A percentile compares a stretch with the other conserved stretches of the same genome.
Conservation (phyloP, 2,797 vertebrate species). For the Xerus rutilus region DNA sequence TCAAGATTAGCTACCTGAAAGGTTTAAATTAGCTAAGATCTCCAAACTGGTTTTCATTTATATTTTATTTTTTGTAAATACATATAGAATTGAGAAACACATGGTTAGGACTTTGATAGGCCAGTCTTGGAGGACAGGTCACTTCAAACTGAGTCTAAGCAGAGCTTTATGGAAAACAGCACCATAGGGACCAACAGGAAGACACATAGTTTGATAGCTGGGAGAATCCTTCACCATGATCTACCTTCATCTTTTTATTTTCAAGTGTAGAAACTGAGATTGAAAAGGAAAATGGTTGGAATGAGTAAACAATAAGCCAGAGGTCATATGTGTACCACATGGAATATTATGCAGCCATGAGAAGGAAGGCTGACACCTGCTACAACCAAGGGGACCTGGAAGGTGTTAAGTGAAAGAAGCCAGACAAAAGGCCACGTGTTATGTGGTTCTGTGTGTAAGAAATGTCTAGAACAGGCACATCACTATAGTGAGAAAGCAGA, state of each 20-base stretch:
- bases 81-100: constrained; percentile 34
- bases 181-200: neutral
- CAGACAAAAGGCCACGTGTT: neutral
- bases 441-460: neutral
- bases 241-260: neutral
- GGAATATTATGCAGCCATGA: neutral
- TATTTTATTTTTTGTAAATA: neutral
- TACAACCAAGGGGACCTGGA: neutral
- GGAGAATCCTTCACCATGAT: neutral
- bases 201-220: neutral
- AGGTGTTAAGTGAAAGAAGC: neutral
- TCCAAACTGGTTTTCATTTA: neutral
- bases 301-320: neutral
- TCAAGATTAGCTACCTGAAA: neutral
- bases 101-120: neutral
- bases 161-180: neutral
- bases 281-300: neutral
- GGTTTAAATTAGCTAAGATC: neutral
- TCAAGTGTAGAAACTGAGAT: neutral
- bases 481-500: neutral
- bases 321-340: neutral
- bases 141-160: neutral
- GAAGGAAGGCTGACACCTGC: neutral
- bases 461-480: neutral
- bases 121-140: neutral